Percentiles rank a stretch among this genome's conserved stretches.
phyloP scores from a whole-genome alignment of 2,113 vertebrate genomes.

The Diphyllodes magnificus region DNA sequence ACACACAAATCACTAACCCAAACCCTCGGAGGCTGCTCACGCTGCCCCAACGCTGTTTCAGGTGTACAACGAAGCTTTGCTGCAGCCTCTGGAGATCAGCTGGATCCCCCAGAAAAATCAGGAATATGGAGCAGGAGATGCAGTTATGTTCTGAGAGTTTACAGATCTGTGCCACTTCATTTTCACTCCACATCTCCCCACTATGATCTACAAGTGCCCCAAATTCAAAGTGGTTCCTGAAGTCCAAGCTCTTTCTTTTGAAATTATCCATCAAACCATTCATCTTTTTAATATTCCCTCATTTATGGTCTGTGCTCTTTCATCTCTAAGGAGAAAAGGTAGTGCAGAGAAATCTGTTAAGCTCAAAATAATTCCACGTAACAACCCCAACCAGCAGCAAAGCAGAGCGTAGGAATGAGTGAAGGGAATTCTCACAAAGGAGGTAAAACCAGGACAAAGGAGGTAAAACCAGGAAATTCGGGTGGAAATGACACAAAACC shows the following conservation, averaged over 20 bases:
- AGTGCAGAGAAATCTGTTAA: not conserved
- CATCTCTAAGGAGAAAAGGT: not conserved
- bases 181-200: not conserved
- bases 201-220: not conserved
- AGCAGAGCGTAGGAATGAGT: fast-evolving
- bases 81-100: not conserved
- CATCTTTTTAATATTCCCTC: not conserved
- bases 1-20: fast-evolving
- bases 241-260: not conserved
- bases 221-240: not conserved
- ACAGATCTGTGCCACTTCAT: not conserved
- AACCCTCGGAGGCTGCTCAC: not conserved
- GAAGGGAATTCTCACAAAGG: not conserved
- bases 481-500: not conserved
- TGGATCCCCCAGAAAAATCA: not conserved
- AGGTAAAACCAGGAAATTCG: fast-evolving
- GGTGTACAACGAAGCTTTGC: not conserved
- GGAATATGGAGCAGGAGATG: not conserved
- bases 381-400: not conserved
- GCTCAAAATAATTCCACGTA: not conserved
- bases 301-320: not conserved
- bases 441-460: not conserved
- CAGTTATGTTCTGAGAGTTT: not conserved
- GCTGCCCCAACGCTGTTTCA: fast-evolving
- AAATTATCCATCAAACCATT: not conserved